These are phyloP conservation scores for Ornithoptera priamus DNA, from an alignment of 2,888 invertebrate species.

Conservation along the genomic window DNA sequence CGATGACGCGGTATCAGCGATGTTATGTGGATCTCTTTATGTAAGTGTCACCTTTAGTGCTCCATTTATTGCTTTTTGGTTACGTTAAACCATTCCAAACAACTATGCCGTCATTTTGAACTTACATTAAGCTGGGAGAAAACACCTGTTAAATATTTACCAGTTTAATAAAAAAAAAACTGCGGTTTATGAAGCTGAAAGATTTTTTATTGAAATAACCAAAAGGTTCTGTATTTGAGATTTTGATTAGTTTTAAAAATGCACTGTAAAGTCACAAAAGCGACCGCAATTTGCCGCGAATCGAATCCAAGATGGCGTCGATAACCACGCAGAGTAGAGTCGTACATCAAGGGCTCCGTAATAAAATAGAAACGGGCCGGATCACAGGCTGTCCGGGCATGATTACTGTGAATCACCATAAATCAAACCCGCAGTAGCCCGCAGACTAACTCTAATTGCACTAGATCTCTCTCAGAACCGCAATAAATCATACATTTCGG, in stretches of 20 bases:
- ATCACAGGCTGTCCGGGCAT: constrained; percentile 61
- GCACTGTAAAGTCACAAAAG: constrained; percentile 34
- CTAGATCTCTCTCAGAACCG: constrained; percentile 53
- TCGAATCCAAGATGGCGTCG: constrained; percentile 61
- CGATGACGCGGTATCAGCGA: constrained; percentile 62
- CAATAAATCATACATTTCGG: constrained; percentile 74
- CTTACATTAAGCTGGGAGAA: constrained; percentile 1
- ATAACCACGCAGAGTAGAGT: constrained; percentile 55
- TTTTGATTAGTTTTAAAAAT: background rate
- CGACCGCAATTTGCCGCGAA: constrained; percentile 48
- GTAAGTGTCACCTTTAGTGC: constrained; percentile 72
- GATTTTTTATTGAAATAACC: too few relatives aligned
- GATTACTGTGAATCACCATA: constrained; percentile 74
- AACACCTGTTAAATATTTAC: background rate
- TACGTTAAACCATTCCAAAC: constrained; percentile 44
- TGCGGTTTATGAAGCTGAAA: too few relatives aligned
- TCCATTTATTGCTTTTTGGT: constrained; percentile 69
- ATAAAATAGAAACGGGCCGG: constrained; percentile 68
- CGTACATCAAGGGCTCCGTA: constrained; percentile 61
- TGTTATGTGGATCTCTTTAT: constrained; percentile 68
- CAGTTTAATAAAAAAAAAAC: too few relatives aligned
- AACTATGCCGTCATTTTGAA: constrained; percentile 21
- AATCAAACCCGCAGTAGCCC: constrained; percentile 74
- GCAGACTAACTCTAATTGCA: constrained; percentile 70
- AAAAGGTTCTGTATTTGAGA: too few relatives aligned